These are phyloP conservation scores for Chesias legatella DNA, from an alignment of 2,888 invertebrate genomes.

Conservation along the genomic window DNA sequence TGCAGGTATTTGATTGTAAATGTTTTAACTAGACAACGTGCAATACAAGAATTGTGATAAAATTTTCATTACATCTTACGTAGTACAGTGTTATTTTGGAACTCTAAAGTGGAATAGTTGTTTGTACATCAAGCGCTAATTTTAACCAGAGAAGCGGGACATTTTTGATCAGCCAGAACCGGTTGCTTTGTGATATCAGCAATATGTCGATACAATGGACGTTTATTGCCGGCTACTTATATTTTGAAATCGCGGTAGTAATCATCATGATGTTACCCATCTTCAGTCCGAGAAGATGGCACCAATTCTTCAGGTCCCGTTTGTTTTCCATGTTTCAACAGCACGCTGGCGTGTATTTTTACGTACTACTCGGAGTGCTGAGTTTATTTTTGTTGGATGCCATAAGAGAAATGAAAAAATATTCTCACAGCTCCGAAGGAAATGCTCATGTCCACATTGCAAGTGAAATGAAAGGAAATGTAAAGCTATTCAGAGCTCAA, in stretches of 20 bases:
- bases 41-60: too few species aligned
- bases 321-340: slow-evolving; percentile 82
- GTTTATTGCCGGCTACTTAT: slow-evolving; percentile 86
- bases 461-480: slow-evolving; percentile 83
- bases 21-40: too few species aligned
- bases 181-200: slow-evolving; percentile 4
- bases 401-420: slow-evolving; percentile 86
- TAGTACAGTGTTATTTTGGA: too few species aligned
- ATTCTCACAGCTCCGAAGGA: slow-evolving; percentile 71
- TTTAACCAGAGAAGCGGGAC: too few species aligned
- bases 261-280: slow-evolving; percentile 84
- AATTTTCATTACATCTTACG: too few species aligned
- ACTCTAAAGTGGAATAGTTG: too few species aligned
- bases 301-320: slow-evolving; percentile 86
- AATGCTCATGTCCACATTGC: slow-evolving; percentile 69
- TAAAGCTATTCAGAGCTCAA: slow-evolving; percentile 88
- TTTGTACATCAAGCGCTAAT: too few species aligned
- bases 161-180: too few species aligned
- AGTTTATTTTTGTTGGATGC: slow-evolving; percentile 85
- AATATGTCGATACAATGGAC: slow-evolving; percentile 90
- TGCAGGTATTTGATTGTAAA: too few species aligned
- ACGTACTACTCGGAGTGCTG: slow-evolving; percentile 79
- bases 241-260: slow-evolving; percentile 84
- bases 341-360: slow-evolving; percentile 85
- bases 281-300: slow-evolving; percentile 88